Evolutionary conservation across 2,888 invertebrate genomes (phyloP).

Genomic region (Heliconius aoede): DNA sequence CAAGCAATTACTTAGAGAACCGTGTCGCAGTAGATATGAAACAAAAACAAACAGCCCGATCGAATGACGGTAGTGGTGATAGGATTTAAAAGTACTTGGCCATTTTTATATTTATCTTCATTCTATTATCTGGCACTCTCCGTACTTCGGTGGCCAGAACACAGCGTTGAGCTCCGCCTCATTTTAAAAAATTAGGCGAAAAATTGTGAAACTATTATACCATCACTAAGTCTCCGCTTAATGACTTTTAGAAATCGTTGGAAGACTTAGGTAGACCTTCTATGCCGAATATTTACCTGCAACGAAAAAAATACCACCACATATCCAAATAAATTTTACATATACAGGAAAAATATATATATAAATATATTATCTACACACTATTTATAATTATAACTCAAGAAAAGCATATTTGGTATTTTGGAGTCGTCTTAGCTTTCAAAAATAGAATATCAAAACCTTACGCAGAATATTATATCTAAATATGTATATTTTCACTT

Average conservation of each 20-base stretch:
- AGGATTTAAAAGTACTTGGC: slow-evolving; percentile 14
- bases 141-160: neutral
- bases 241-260: no score
- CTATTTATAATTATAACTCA: no score
- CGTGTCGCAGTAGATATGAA: slow-evolving; percentile 12
- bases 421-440: neutral
- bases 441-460: neutral
- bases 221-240: no score
- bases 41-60: slow-evolving; percentile 8
- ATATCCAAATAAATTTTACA: no score
- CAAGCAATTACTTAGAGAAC: slow-evolving; percentile 42
- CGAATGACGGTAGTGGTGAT: neutral
- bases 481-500: neutral
- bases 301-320: no score
- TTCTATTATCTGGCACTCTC: neutral
- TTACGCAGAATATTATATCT: neutral
- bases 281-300: neutral
- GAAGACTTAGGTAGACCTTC: no score
- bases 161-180: neutral
- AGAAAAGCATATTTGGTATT: neutral
- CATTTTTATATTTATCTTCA: neutral
- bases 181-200: neutral
- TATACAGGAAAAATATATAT: no score
- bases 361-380: no score
- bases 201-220: neutral